Base-by-base conservation (phyloP, 2,113 vertebrate genomes). In the Pygoscelis adeliae region DNA sequence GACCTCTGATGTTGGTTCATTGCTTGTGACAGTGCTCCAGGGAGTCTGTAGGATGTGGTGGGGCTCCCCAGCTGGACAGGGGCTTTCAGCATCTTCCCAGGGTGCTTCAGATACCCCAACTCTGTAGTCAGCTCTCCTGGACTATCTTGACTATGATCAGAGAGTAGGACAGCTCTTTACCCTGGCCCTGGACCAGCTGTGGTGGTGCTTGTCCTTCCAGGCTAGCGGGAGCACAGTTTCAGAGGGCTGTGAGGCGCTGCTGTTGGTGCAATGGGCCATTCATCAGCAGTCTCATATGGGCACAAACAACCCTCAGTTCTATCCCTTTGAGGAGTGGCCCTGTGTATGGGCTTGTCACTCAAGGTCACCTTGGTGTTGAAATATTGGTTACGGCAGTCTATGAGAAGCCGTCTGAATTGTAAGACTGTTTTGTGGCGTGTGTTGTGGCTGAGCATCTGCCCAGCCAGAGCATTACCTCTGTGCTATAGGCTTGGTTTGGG, bases 261-360 rank as follows among this genome's bases (percentile, higher is more conserved):
- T 58, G 16, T 26, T 80, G 42, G 23, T 12, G 2, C 40, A 36
- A 5, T 14, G 29, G 25, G 29, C 66, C 26, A 3, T 71, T 89
- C 52, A 29, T 79, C 86, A 67, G 29, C 52, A 63, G 79, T 18
- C n/a, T 93, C 5, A 4, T 14, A 5, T 6, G 22, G 20, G 26
- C 58, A 34, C 44, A 72, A 67, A 55, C 3, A 10, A 22, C 59
- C 46, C 36, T 61, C n/a, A 38, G 10, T 14, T 21, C 11, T 91
- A 25, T 89, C 10, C 34, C 34, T 67, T 34, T 82, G 47, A 79
- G 52, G 47, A 62, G 50, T 8, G 40, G 20, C 34, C 34, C 21
- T 3, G 0, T 6, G 7, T n/a, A 26, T 0, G 1, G 15, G 4
- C 36, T 70, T 74, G 50, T 90, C 82, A 46, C n/a, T 47, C 40